Evolutionary conservation across 1,140 invertebrate genomes (phyloP).

Genomic region (Penaeus chinensis): DNA sequence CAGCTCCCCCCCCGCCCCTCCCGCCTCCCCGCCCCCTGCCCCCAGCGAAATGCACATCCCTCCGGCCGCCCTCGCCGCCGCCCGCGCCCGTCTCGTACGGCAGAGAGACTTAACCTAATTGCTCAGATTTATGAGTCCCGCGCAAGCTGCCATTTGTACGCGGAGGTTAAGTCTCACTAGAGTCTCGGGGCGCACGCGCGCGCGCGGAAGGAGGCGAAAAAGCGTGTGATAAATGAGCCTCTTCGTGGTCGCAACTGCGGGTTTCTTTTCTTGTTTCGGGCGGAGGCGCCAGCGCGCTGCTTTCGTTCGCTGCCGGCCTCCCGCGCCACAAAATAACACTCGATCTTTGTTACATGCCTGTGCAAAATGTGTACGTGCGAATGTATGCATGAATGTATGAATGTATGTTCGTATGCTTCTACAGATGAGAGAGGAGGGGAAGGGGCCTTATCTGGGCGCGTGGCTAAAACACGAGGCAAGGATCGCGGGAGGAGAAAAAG

Average conservation of each 20-base stretch:
- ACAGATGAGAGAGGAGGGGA: background rate
- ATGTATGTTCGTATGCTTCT: background rate
- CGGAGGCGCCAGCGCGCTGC: background rate
- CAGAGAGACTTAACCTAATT: conserved; percentile 10
- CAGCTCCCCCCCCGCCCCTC: background rate
- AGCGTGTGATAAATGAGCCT: no score
- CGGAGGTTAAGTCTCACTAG: no score
- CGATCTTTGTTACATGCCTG: background rate
- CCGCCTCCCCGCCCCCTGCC: background rate
- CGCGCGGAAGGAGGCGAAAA: background rate
- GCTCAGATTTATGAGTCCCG: background rate
- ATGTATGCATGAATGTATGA: background rate
- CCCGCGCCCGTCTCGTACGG: background rate
- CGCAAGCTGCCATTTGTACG: no score
- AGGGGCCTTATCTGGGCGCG: background rate
- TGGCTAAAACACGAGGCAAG: background rate
- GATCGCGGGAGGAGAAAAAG: conserved; percentile 15
- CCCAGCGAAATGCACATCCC: background rate
- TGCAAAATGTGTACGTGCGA: conserved; percentile 18
- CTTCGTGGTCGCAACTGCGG: no score
- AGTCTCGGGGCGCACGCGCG: background rate
- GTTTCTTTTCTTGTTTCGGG: background rate
- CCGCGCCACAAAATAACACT: no score
- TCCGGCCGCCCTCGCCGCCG: background rate
- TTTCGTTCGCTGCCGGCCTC: no score